Percentiles rank a stretch among this genome's conserved stretches.
Conservation (phyloP, 2,888 invertebrate species). For the Lasioglossum oenotherae region DNA sequence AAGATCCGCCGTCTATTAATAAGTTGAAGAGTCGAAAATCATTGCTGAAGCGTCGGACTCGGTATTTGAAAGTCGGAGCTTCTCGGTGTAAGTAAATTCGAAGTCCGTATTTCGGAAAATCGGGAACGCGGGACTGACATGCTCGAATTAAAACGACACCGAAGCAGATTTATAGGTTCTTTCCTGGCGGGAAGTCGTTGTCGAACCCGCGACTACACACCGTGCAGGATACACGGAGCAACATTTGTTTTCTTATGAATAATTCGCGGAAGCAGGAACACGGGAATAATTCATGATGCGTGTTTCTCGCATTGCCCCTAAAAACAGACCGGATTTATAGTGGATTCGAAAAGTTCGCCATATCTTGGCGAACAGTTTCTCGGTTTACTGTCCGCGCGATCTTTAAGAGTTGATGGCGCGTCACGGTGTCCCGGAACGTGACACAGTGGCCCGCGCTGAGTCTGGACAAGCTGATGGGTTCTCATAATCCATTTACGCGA, state of each 20-base stretch:
- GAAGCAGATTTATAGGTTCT: slow-evolving; percentile 45
- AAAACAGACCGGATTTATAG: slow-evolving; percentile 50
- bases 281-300: slow-evolving; percentile 59
- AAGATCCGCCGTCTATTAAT: background rate
- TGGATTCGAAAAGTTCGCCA: slow-evolving; percentile 35
- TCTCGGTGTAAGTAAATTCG: background rate
- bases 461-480: background rate
- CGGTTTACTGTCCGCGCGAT: slow-evolving; percentile 3
- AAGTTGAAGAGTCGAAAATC: background rate
- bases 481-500: slow-evolving; percentile 13
- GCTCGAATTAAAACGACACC: slow-evolving; percentile 22
- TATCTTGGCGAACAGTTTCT: slow-evolving; percentile 25
- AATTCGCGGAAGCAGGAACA: slow-evolving; percentile 49
- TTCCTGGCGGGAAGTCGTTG: slow-evolving; percentile 7
- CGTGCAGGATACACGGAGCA: slow-evolving; percentile 20
- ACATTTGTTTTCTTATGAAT: slow-evolving; percentile 61
- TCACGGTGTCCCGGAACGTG: background rate
- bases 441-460: background rate
- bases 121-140: background rate
- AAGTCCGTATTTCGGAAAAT: background rate
- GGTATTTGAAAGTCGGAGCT: background rate
- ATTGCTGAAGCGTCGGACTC: background rate
- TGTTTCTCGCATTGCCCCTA: slow-evolving; percentile 24
- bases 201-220: slow-evolving; percentile 14
- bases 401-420: background rate